phyloP scores from a whole-genome alignment of 2,888 invertebrate genomes.

The Drosophila testacea region DNA sequence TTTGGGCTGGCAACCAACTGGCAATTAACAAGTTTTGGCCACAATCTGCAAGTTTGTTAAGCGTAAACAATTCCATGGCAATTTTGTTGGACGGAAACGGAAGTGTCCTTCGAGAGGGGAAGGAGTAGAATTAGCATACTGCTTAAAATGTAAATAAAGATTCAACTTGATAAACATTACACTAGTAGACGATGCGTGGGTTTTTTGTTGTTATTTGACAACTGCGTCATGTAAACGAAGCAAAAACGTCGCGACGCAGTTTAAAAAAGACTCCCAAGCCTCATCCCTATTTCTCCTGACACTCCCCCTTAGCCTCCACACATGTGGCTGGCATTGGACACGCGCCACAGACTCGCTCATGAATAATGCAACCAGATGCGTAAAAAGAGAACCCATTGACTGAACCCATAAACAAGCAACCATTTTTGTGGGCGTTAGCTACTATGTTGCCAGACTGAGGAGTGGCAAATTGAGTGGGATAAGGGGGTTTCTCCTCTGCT shows the following conservation, averaged over 20 bases:
- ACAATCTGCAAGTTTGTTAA: slow-evolving; percentile 29
- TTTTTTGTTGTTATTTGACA: slow-evolving; percentile 31
- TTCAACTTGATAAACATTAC: slow-evolving; percentile 56
- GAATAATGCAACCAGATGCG: slow-evolving; percentile 67
- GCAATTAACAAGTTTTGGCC: slow-evolving; percentile 57
- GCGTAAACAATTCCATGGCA: slow-evolving; percentile 43
- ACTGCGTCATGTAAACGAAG: slow-evolving; percentile 51
- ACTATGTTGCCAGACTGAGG: slow-evolving; percentile 1
- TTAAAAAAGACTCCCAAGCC: slow-evolving; percentile 14
- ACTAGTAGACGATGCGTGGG: slow-evolving; percentile 58
- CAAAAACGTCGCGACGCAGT: slow-evolving; percentile 43
- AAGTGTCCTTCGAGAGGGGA: slow-evolving; percentile 27
- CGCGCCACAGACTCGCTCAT: slow-evolving; percentile 63
- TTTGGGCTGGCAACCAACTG: slow-evolving; percentile 26
- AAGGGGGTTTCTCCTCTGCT: background rate
- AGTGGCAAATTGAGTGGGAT: background rate
- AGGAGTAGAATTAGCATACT: slow-evolving; percentile 55
- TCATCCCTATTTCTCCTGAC: too few species aligned
- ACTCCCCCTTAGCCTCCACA: background rate
- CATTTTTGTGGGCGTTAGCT: slow-evolving; percentile 20
- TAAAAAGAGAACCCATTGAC: slow-evolving; percentile 25
- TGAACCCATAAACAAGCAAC: slow-evolving; percentile 60
- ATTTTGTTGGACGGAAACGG: slow-evolving; percentile 54
- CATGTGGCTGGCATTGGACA: slow-evolving; percentile 38
- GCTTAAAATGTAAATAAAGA: slow-evolving; percentile 62